Evolutionary conservation across 1,140 invertebrate species (phyloP), one percentile per base, ranked within the genome.

Genomic region (Ditylenchus dipsaci): DNA sequence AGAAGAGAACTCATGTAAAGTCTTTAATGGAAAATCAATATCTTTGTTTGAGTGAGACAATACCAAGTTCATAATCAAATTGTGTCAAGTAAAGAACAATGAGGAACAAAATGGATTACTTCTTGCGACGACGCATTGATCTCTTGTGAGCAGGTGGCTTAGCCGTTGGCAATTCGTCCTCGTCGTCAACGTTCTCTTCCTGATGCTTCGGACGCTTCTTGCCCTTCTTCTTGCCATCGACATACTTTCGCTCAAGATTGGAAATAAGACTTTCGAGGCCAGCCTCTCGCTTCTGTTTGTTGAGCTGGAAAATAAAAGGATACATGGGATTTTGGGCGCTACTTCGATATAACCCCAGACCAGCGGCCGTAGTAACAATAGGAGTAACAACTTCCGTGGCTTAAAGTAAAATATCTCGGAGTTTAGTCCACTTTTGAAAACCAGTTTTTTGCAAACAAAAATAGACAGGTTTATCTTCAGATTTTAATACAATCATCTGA

Each of bases 81-180:
- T 38, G 33, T 38, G 11, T 3, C 11, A 26, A 53, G 49, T 53
- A 5, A 53, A 3, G 15, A 21, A 53, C 3, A 53, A 17, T 1
- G 49, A 53, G 23, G 15, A 8, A 26, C 3, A 53, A 53, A 17
- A 7, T 3, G n/a, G 15, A 21, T 53, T 53, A 53, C 15, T 53
- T 53, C 49, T 53, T 53, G 33, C 33, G 33, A 26, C 15, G 3
- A 26, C 49, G 49, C n/a, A 1, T 21, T 53, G n/a, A 21, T 19
- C 15, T 26, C 23, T 53, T 53, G 1, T 53, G n/a, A 26, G 49
- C 3, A 19, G n/a, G 49, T 8, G 3, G 49, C 94, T 92, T 0
- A 95, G 82, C 73, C 90, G 86, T 58, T 91, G 90, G 15, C 97
- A 85, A 83, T 95, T 93, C 79, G 93, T 89, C 85, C 88, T 87